Evolutionary conservation across 2,888 invertebrate species (phyloP), one percentile per base, ranked within the genome.

Genomic region (Parelbella ahira): DNA sequence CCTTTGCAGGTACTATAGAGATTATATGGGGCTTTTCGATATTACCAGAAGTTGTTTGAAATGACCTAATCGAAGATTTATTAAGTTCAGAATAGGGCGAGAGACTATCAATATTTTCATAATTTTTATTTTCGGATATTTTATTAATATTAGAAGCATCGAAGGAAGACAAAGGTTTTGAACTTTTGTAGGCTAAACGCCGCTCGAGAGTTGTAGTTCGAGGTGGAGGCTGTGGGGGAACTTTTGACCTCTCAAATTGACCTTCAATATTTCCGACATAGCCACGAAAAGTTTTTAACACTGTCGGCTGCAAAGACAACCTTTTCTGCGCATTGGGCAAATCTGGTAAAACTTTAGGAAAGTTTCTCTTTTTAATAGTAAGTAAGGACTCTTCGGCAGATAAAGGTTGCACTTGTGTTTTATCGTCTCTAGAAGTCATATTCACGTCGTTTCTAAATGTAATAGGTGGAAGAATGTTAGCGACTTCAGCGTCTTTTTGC

Each of bases 261-360:
- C 58, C 70, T 34, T 83, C 83, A 48, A 56, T 47, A 54, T 58
- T 69, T 37, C 63, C 67, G 4, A 56, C 51, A 47, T 60, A 76
- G 34, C 70, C 65, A 41, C 75, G 63, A 55, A 87, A 87, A 47
- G 75, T 76, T 69, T 84, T 81, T 41, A 87, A 66, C 41, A 68
- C 53, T 2, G 79, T 78, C 2, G 91, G 90, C 49, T 93, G 93
- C 66, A 93, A 76, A 1, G 92, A 92, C 38, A 91, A 75, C n/a
- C 92, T 76, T 58, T 92, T 92, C 59, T 88, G 87, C 20, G 74
- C 57, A 54, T 75, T 84, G 1, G 91, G 91, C 54, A 93, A 90
- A 70, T 94, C 94, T n/a, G 95, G 95, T 18, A 95, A 68, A 1
- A 95, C 95, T 88, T 95, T 95, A 0, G 95, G 95, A 63, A 92